Evolutionary conservation across 2,113 vertebrate genomes (phyloP), one percentile per base, ranked within the genome.

Genomic region (Varanus salvator): DNA sequence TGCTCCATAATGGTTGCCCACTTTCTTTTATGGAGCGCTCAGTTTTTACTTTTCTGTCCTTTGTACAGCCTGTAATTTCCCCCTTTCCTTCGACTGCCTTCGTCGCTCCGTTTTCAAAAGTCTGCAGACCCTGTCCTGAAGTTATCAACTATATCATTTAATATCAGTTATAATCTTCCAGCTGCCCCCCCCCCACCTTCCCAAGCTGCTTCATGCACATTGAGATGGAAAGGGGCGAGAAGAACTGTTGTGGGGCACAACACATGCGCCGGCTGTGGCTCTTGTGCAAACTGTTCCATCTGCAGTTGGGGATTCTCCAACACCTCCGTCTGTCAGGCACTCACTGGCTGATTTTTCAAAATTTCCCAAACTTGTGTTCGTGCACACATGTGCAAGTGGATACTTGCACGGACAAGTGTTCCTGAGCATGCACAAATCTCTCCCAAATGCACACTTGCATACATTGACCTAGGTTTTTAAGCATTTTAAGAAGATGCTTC

Each of bases 61-160:
- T 99, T 99, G 98, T 99, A 97, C 97, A 98, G 98, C 98, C 98
- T 98, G 96, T 98, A 99, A 99, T 99, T 99, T 99, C 97, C 98
- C 83, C 50, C 38, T 96, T 92, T 95, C 96, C 96, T 94, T 97
- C 94, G 95, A 95, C 95, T 94, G 94, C 96, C 96, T 97, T 3
- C 96, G 95, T 91, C 94, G 95, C 96, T 96, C 97, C n/a, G 96
- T 97, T 97, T 97, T 97, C 97, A 97, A 95, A 92, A 94, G 94
- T 52, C 90, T 82, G 95, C 94, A 94, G 95, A 95, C 96, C 95
- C 95, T 96, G 96, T 96, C 95, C 57, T 44, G 50, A 57, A 97
- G 96, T 97, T 97, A 97, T 96, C 96, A 96, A 96, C 96, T 97
- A 97, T 97, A 96, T 97, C 96, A 97, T 97, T 98, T 98, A 96